Conservation (phyloP, 2,888 invertebrate species). For the Caenorhabditis panamensis region DNA sequence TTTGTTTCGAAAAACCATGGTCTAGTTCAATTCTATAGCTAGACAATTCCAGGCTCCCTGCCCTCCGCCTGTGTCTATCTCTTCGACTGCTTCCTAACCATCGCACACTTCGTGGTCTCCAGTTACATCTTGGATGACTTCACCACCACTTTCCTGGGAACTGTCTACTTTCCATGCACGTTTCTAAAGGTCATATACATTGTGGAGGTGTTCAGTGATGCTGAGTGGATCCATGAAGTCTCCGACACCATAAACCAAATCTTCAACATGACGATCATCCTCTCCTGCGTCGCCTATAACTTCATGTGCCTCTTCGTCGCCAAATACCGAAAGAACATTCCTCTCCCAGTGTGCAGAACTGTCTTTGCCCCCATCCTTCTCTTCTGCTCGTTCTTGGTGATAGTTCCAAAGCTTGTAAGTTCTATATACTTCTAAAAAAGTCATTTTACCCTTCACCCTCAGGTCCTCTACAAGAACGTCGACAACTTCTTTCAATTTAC, state of each 20-base stretch:
- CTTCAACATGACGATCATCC: constrained; percentile 57
- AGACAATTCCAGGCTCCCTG: constrained; percentile 31
- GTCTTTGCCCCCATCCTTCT: constrained; percentile 46
- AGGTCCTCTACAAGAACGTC: constrained; percentile 19
- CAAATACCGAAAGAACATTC: constrained; percentile 43
- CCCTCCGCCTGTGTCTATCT: constrained; percentile 44
- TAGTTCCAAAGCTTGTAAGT: constrained; percentile 47
- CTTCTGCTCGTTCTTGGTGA: constrained; percentile 47
- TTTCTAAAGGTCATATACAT: constrained; percentile 46
- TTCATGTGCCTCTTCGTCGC: constrained; percentile 59
- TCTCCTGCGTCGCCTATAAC: constrained; percentile 50
- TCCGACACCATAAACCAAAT: constrained; percentile 42
- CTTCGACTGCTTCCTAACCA: constrained; percentile 43
- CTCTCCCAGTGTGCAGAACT: constrained; percentile 31
- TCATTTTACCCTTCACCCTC: no score
- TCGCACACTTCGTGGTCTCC: constrained; percentile 49
- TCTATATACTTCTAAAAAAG: no score
- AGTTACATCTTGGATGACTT: constrained; percentile 49
- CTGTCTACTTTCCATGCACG: constrained; percentile 52
- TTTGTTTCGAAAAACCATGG: background rate
- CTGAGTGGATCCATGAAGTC: constrained; percentile 30
- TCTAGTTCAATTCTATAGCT: background rate
- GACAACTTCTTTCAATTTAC: constrained; percentile 53
- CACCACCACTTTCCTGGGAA: constrained; percentile 55
- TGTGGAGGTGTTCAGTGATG: constrained; percentile 20